Conservation (phyloP, 2,888 invertebrate species). For the Troides oblongomaculatus region DNA sequence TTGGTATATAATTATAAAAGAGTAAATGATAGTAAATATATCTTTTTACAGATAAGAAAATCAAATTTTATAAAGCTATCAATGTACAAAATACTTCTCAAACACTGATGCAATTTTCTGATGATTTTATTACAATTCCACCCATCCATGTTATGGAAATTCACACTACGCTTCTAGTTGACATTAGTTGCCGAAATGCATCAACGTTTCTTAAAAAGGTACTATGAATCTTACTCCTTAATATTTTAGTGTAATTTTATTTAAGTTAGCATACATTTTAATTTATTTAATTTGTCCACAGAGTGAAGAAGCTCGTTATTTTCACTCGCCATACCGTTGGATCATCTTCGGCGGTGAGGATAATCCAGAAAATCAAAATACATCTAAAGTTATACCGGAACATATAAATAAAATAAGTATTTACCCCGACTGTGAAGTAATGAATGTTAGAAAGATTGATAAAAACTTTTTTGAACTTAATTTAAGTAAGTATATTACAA, state of each 20-base stretch:
- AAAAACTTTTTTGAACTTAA: constrained; percentile 8
- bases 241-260: too few relatives aligned
- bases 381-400: constrained; percentile 40
- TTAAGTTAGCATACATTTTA: neutral
- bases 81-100: constrained; percentile 40
- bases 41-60: constrained; percentile 50
- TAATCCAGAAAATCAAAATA: constrained; percentile 25
- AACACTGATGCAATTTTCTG: constrained; percentile 47
- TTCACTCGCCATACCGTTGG: constrained; percentile 64
- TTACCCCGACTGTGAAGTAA: constrained; percentile 49
- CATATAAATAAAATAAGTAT: constrained; percentile 45
- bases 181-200: constrained; percentile 54
- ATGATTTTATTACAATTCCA: constrained; percentile 39
- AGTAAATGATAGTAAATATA: constrained; percentile 18
- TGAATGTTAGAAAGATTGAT: constrained; percentile 8
- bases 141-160: constrained; percentile 47
- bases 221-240: neutral
- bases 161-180: constrained; percentile 53
- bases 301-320: constrained; percentile 47
- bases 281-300: constrained; percentile 32
- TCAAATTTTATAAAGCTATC: constrained; percentile 46
- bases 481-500: constrained; percentile 22
- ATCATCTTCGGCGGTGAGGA: constrained; percentile 44
- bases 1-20: neutral
- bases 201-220: constrained; percentile 48